Evolutionary conservation across 2,888 invertebrate genomes (phyloP).

Genomic region (Pseudoips prasinana): DNA sequence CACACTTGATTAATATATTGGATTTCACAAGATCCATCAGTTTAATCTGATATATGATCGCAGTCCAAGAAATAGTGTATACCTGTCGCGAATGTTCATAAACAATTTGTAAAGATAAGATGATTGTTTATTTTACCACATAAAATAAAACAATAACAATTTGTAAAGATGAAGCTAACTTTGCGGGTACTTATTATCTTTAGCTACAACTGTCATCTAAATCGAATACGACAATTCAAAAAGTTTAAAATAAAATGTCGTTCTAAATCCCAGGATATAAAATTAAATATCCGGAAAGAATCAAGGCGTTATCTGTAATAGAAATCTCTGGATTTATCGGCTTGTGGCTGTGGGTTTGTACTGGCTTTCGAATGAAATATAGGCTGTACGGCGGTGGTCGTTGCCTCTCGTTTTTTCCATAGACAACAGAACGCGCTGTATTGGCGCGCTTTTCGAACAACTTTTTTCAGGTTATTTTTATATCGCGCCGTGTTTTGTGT

Average conservation of each 20-base stretch:
- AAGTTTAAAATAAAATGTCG: constrained; percentile 44
- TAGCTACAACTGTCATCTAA: no score
- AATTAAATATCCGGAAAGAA: constrained; percentile 78
- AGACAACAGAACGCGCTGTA: constrained; percentile 42
- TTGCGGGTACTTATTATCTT: no score
- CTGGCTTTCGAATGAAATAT: constrained; percentile 69
- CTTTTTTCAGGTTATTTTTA: constrained; percentile 32
- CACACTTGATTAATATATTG: no score
- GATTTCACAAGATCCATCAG: no score
- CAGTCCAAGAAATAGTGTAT: no score
- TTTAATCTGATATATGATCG: no score
- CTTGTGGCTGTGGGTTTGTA: constrained; percentile 58
- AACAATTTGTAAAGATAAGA: no score
- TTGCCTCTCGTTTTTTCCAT: constrained; percentile 46
- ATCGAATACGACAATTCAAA: no score
- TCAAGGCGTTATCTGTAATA: constrained; percentile 76
- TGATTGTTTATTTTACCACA: no score
- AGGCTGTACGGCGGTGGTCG: constrained; percentile 52
- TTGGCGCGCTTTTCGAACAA: constrained; percentile 45
- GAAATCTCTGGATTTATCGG: constrained; percentile 78
- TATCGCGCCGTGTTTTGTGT: constrained; percentile 30
- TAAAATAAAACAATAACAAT: no score
- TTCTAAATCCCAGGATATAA: constrained; percentile 58
- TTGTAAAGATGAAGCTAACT: no score
- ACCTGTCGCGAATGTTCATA: no score